phyloP scores from a whole-genome alignment of 2,888 invertebrate species.

The Synanthedon myopaeformis region DNA sequence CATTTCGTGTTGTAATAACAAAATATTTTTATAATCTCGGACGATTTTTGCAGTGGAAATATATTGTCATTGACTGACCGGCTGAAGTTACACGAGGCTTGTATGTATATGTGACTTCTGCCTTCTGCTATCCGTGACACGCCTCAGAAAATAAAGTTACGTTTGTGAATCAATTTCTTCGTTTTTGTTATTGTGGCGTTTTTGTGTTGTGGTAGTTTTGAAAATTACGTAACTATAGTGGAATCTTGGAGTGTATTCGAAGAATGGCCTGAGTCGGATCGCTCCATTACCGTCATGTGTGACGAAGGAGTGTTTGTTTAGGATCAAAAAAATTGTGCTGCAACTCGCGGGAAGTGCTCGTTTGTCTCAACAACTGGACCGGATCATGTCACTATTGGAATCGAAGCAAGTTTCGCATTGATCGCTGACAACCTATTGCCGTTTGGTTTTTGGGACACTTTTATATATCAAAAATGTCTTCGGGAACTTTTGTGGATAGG shows the following conservation, averaged over 20 bases:
- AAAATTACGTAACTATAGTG: constrained; percentile 71
- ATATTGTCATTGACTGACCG: constrained; percentile 71
- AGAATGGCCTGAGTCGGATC: constrained; percentile 70
- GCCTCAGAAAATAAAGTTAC: constrained; percentile 69
- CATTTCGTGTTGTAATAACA: constrained; percentile 47
- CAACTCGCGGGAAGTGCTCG: constrained; percentile 61
- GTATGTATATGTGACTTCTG: constrained; percentile 71
- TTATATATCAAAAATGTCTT: constrained; percentile 73
- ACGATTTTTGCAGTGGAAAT: constrained; percentile 59
- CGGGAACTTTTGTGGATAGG: constrained; percentile 96
- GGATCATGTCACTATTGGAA: constrained; percentile 67
- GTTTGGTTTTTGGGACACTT: constrained; percentile 51
- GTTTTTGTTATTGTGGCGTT: constrained; percentile 65
- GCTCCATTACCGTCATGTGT: constrained; percentile 70
- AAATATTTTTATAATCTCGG: constrained; percentile 45
- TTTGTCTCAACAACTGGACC: constrained; percentile 58
- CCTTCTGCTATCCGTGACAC: constrained; percentile 70
- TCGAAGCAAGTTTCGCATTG: constrained; percentile 64
- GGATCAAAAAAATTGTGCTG: constrained; percentile 63
- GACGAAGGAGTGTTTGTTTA: constrained; percentile 71
- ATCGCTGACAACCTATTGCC: constrained; percentile 62
- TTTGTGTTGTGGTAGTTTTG: constrained; percentile 61
- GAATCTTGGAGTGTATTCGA: constrained; percentile 63
- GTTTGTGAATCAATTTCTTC: constrained; percentile 64
- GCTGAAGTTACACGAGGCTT: constrained; percentile 72